Conservation (phyloP, 2,113 vertebrate genomes). For the Craseonycteris thonglongyai region DNA sequence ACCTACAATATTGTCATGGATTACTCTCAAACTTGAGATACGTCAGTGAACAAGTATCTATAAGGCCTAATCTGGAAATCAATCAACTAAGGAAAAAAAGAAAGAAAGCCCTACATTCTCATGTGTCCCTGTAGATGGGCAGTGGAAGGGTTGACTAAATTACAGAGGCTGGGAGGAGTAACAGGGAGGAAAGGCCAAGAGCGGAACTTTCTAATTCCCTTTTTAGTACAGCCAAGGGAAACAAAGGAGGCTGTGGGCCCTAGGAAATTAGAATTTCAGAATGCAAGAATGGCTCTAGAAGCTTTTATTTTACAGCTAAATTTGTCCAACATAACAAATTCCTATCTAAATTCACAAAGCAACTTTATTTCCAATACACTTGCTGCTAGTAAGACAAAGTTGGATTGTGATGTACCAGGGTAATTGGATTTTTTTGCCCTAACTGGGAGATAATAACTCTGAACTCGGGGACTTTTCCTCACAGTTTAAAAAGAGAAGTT, state of each 20-base stretch:
- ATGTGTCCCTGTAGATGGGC: not conserved
- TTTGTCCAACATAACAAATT: not conserved
- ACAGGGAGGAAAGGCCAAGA: not conserved
- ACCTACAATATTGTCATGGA: constrained; percentile 25
- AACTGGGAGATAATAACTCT: constrained; percentile 21
- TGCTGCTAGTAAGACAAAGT: not conserved
- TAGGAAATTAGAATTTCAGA: not conserved
- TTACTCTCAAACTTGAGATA: constrained; percentile 37
- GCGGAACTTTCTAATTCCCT: not conserved
- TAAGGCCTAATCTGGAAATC: constrained; percentile 33
- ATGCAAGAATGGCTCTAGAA: not conserved
- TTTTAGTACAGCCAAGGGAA: not conserved
- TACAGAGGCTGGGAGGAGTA: not conserved
- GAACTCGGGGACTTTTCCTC: constrained; percentile 1
- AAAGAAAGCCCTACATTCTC: not conserved
- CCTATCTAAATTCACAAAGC: not conserved
- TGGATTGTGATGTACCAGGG: not conserved
- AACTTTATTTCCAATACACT: constrained; percentile 38
- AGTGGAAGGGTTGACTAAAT: not conserved
- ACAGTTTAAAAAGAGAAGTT: not conserved
- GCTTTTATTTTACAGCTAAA: not conserved
- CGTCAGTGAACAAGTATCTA: not conserved
- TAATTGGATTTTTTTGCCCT: not conserved
- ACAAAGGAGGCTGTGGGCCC: not conserved
- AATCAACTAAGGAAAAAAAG: not conserved